Base-by-base conservation (phyloP, 2,113 vertebrate genomes). In the Urocitellus parryii region DNA sequence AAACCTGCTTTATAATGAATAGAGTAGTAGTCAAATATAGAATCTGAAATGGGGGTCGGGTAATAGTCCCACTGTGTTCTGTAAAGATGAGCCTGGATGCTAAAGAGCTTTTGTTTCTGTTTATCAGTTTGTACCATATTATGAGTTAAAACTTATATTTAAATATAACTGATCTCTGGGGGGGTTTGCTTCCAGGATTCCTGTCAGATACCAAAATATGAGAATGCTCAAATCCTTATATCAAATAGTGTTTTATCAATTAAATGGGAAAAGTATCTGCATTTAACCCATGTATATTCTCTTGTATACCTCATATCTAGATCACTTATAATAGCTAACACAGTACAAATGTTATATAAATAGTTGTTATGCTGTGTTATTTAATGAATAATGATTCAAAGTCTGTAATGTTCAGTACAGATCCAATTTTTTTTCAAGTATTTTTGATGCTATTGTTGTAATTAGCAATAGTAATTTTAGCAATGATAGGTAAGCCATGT, bases 101-200 rank as follows among this genome's bases (percentile, higher is more conserved):
- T 89, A 16, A 91, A 51, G 76, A 67, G 16, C 27, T 74, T 96
- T 84, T 90, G 25, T 79, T 88, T 77, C 84, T 76, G 8, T 56
- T 0, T 84, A 53, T 68, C 18, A 90, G 9, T 67, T 90, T 45
- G 72, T 39, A 79, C 53, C 8, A 37, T 77, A 37, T 73, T 77
- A 67, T 61, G 48, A 74, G 13, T 86, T 92, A 85, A 77, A 90
- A 73, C 56, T 72, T 29, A 4, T 87, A 11, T 95, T 96, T 89
- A 95, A 91, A 77, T 91, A 88, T 79, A 42, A 16, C 32, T 86
- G 29, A 8, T 78, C n/a, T 45, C 37, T 77, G 16, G 65, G 48
- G 53, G n/a, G 20, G 12, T 24, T n/a, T 24, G 48, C n/a, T 81
- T n/a, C 27, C 12, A 45, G 27, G 18, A 37, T 22, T 78, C 29